Evolutionary conservation across 2,113 vertebrate genomes (phyloP).

Genomic region (Tragulus kanchil): DNA sequence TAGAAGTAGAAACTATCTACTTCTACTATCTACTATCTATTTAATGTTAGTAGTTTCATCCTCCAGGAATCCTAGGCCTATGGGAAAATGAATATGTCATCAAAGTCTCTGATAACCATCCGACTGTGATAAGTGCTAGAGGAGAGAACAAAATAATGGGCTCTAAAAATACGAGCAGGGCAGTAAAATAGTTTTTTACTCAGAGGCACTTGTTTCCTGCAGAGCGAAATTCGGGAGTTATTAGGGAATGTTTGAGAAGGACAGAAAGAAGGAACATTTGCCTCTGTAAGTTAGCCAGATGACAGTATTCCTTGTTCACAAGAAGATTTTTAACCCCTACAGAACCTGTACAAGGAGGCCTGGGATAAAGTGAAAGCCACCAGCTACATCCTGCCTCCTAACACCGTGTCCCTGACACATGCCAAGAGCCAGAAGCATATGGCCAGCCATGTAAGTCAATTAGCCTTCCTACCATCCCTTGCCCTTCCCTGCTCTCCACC

Average conservation of each 20-base stretch:
- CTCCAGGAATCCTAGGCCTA: neutral
- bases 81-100: neutral
- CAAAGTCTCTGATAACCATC: neutral
- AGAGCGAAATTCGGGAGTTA: neutral
- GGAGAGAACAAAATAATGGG: conserved; percentile 4
- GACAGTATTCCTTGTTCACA: neutral
- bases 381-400: conserved; percentile 92
- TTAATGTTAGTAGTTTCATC: neutral
- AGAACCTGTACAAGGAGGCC: conserved; percentile 95
- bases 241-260: neutral
- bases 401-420: conserved; percentile 91
- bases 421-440: conserved; percentile 94
- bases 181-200: neutral
- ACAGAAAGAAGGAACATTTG: neutral
- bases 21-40: neutral
- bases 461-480: neutral
- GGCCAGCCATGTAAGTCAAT: conserved; percentile 92
- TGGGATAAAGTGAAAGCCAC: conserved; percentile 97
- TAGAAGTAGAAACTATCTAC: neutral
- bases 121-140: neutral
- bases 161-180: neutral
- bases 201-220: neutral
- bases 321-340: conserved; percentile 48
- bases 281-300: neutral
- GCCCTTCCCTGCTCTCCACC: neutral